Conservation (phyloP, 2,888 invertebrate genomes). For the Mythimna albipuncta region DNA sequence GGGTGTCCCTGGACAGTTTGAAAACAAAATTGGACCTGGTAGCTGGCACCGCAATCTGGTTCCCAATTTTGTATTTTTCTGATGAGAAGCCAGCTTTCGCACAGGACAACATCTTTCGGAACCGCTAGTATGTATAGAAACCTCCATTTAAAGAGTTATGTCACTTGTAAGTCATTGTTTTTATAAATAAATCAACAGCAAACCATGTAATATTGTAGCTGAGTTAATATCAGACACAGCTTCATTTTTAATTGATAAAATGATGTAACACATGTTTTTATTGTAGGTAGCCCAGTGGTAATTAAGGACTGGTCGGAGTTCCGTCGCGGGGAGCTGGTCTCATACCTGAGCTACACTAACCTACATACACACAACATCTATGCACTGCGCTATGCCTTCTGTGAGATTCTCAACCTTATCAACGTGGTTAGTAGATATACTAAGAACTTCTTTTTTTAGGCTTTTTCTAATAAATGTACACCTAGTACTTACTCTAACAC, state of each 20-base stretch:
- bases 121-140: no score
- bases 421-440: conserved; percentile 91
- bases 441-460: not conserved
- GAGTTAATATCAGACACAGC: no score
- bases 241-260: not conserved
- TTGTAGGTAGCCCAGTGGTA: conserved; percentile 89
- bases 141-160: no score
- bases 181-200: no score
- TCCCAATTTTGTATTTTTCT: no score
- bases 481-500: conserved; percentile 60
- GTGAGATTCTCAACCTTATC: conserved; percentile 93
- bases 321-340: conserved; percentile 89
- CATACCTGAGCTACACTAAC: conserved; percentile 90
- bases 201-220: no score
- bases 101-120: no score
- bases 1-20: no score
- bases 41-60: no score
- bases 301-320: conserved; percentile 90
- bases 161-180: no score
- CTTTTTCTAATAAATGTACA: conserved; percentile 19
- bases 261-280: not conserved
- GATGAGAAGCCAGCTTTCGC: no score
- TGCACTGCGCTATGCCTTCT: conserved; percentile 92
- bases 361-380: conserved; percentile 92
- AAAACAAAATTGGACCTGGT: no score